Conservation (phyloP, 2,888 invertebrate genomes). For the Euzophera pinguis region DNA sequence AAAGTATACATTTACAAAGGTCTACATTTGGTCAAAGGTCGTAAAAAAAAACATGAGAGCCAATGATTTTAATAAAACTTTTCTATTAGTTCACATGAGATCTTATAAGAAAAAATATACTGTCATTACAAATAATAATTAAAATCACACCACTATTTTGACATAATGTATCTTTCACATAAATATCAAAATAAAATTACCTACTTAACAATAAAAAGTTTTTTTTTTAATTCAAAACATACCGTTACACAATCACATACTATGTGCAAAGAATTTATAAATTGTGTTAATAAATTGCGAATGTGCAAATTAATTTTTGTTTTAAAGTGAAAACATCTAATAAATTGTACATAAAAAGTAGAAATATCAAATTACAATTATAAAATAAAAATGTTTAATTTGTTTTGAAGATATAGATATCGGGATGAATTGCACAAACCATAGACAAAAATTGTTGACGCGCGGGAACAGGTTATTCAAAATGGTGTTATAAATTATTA, state of each 20-base stretch:
- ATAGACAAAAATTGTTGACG: neutral
- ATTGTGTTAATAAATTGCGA: conserved; percentile 15
- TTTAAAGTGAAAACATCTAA: conserved; percentile 16
- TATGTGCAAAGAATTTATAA: conserved; percentile 20
- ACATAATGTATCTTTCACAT: conserved; percentile 9
- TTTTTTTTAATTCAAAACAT: conserved; percentile 8
- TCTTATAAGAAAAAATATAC: neutral
- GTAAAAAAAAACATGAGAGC: neutral
- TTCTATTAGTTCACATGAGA: neutral
- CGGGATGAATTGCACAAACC: conserved; percentile 10
- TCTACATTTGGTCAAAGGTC: neutral
- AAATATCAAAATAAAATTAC: conserved; percentile 26
- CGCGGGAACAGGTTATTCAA: neutral
- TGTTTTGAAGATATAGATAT: neutral
- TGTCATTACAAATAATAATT: neutral
- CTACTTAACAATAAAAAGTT: conserved; percentile 28
- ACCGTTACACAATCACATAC: conserved; percentile 12
- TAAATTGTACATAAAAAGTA: conserved; percentile 11
- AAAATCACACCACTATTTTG: neutral
- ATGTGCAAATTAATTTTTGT: conserved; percentile 15
- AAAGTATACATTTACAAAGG: too few relatives aligned
- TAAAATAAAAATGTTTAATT: neutral
- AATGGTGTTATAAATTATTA: neutral
- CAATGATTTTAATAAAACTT: neutral
- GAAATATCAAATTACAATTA: conserved; percentile 10